These are phyloP conservation scores for Hoplodrina blanda DNA, from an alignment of 2,888 invertebrate genomes.

Conservation along the genomic window DNA sequence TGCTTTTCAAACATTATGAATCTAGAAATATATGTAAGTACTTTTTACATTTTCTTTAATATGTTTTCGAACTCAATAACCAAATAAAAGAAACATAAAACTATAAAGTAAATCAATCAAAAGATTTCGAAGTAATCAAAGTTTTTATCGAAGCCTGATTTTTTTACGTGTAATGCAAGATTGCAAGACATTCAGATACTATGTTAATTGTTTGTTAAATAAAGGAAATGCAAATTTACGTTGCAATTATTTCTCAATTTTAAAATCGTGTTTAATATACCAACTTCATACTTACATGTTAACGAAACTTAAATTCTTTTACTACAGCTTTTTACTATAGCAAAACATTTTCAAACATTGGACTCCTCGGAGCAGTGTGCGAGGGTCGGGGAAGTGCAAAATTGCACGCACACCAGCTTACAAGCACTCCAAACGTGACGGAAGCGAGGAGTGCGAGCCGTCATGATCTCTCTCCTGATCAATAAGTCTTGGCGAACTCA, in stretches of 20 bases:
- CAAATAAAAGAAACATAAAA: neutral
- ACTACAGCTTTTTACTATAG: constrained; percentile 28
- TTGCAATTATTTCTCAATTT: neutral
- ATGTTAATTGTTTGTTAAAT: too few species aligned
- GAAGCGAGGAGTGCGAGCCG: constrained; percentile 80
- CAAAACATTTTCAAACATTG: constrained; percentile 49
- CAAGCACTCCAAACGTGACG: constrained; percentile 87
- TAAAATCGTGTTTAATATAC: constrained; percentile 1
- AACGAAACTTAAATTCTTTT: neutral
- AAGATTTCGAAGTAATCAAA: neutral
- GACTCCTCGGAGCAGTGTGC: constrained; percentile 36
- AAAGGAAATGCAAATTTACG: too few species aligned
- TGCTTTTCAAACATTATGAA: constrained; percentile 48
- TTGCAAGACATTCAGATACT: too few species aligned
- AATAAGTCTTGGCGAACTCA: constrained; percentile 85
- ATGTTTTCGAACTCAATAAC: neutral
- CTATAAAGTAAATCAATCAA: neutral
- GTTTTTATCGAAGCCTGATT: too few species aligned
- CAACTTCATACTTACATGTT: neutral
- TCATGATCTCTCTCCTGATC: constrained; percentile 85
- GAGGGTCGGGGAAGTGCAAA: constrained; percentile 50
- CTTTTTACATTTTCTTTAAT: neutral
- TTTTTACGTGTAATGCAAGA: too few species aligned
- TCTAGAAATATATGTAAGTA: constrained; percentile 14
- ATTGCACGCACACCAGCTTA: constrained; percentile 77